These are phyloP conservation scores for Tyrophagus putrescentiae DNA, from an alignment of 1,140 invertebrate species.

Conservation along the genomic window DNA sequence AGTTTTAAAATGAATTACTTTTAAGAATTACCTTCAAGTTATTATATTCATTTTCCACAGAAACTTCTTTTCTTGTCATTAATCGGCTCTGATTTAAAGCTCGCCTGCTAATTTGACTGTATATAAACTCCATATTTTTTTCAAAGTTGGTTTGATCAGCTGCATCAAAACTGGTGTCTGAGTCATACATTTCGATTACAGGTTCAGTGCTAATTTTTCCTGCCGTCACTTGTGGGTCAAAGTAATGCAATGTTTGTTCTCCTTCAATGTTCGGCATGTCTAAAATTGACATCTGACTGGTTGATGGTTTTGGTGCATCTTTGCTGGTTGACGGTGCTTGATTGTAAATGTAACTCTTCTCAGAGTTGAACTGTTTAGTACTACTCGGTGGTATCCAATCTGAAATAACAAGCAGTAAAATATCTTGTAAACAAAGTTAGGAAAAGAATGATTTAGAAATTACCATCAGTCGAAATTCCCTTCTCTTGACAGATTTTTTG, in stretches of 20 bases:
- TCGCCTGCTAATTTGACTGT: conserved; percentile 6
- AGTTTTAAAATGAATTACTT: background rate
- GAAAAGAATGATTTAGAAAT: no score
- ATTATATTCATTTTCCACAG: background rate
- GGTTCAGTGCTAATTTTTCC: no score
- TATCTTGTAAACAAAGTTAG: no score
- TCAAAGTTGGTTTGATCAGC: no score
- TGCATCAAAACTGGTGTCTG: conserved; percentile 8
- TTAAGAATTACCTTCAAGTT: background rate
- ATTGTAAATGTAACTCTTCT: background rate
- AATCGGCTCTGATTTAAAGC: background rate
- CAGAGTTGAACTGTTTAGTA: background rate
- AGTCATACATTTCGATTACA: conserved; percentile 12
- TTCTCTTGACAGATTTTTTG: background rate
- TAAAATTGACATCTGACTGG: background rate
- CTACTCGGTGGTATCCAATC: no score
- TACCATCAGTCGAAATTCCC: conserved; percentile 1
- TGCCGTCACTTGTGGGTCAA: background rate
- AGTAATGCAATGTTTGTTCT: background rate
- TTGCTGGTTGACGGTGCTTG: background rate
- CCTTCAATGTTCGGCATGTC: background rate
- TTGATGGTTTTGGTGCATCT: background rate
- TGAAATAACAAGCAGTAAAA: no score
- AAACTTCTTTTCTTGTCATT: background rate
- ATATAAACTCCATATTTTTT: conserved; percentile 17